A percentile compares a stretch with the other conserved stretches of the same genome.
Conservation (phyloP, 1,140 invertebrate genomes). For the Trichomalopsis sarcophagae region DNA sequence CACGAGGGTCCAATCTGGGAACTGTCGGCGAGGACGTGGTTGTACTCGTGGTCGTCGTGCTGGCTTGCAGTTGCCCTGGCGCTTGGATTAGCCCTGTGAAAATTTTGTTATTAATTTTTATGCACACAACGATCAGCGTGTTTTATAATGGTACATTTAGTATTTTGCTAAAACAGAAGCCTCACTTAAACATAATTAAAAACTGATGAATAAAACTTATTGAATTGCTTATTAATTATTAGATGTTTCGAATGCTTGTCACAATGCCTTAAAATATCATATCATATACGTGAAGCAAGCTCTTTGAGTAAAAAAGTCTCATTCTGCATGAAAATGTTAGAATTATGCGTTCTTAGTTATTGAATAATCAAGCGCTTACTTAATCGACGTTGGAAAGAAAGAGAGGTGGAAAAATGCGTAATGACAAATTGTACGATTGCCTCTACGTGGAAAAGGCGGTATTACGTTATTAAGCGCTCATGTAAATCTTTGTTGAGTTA, state of each 20-base stretch:
- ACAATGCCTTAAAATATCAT: too few relatives aligned
- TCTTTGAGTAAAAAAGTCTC: too few relatives aligned
- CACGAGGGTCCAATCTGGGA: background rate
- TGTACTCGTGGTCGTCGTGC: background rate
- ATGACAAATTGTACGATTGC: constrained; percentile 17
- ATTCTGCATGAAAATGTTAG: background rate
- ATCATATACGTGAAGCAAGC: too few relatives aligned
- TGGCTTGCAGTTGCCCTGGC: background rate
- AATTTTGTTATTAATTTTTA: too few relatives aligned
- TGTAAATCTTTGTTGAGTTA: background rate
- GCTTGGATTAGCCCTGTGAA: too few relatives aligned
- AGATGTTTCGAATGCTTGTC: too few relatives aligned
- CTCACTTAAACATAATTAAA: too few relatives aligned
- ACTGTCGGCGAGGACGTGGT: background rate
- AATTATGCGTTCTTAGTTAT: background rate
- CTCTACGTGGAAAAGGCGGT: background rate
- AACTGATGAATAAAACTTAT: too few relatives aligned
- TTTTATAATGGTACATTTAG: too few relatives aligned
- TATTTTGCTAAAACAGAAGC: too few relatives aligned
- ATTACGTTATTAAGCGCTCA: background rate
- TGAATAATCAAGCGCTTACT: background rate
- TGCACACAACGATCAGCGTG: too few relatives aligned
- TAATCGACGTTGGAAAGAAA: constrained; percentile 6
- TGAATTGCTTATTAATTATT: too few relatives aligned
- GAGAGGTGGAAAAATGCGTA: constrained; percentile 8